Conservation (phyloP, 2,113 vertebrate genomes). For the Scalopus aquaticus region DNA sequence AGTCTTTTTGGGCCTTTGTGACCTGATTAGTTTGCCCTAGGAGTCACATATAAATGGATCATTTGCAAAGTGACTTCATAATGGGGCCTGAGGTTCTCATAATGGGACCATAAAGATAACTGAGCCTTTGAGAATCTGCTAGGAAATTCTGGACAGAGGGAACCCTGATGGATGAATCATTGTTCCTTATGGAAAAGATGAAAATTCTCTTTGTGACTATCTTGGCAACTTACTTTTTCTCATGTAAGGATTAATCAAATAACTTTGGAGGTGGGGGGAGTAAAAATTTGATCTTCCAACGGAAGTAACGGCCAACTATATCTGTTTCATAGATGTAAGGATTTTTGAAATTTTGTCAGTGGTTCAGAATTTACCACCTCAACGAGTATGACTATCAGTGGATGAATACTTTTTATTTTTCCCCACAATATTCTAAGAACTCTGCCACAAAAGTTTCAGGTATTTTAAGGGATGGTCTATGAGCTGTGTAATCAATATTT, state of each 20-base stretch:
- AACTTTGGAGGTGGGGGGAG: not conserved
- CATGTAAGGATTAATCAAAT: constrained; percentile 60
- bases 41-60: not conserved
- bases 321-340: not conserved
- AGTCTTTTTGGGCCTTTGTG: not conserved
- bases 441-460: not conserved
- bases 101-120: not conserved
- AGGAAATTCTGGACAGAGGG: not conserved
- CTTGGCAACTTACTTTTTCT: constrained; percentile 54
- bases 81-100: constrained; percentile 16
- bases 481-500: not conserved
- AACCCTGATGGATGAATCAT: not conserved
- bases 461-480: not conserved
- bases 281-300: not conserved
- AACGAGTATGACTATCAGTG: not conserved
- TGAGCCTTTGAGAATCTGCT: not conserved
- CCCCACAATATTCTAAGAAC: not conserved
- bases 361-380: not conserved
- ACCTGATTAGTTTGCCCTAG: not conserved
- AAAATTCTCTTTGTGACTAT: constrained; percentile 48
- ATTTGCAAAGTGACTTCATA: constrained; percentile 62
- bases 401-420: not conserved
- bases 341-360: constrained; percentile 29
- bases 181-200: constrained; percentile 24
- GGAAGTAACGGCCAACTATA: not conserved